Conservation (phyloP, 2,113 vertebrate genomes). For the Rhea pennata region DNA sequence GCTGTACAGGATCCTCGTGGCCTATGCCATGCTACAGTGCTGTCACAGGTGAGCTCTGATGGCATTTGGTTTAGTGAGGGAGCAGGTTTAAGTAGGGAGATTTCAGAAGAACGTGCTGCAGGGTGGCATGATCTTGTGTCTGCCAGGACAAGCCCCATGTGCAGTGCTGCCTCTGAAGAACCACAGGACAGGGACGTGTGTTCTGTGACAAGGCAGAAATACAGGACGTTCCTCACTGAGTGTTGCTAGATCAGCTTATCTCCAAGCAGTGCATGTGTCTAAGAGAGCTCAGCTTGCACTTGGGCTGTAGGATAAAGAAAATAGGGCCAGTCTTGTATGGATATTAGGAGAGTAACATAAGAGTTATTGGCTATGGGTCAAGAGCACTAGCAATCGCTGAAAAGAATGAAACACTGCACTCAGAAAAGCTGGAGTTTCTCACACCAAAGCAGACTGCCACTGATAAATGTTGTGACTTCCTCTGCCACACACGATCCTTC, state of each 20-base stretch:
- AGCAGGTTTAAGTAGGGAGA: background rate
- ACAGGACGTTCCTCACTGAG: background rate
- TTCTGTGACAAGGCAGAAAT: background rate
- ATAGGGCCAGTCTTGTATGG: background rate
- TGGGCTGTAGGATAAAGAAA: background rate
- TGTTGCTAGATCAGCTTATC: background rate
- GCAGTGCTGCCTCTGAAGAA: accelerated
- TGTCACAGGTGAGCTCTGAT: background rate
- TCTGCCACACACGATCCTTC: background rate
- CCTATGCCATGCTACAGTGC: background rate
- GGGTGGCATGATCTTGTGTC: background rate
- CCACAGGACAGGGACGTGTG: accelerated
- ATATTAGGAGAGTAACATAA: background rate
- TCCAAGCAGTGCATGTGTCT: background rate
- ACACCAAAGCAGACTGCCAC: background rate
- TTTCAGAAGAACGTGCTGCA: accelerated
- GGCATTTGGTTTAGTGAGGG: accelerated
- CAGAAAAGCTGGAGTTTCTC: background rate
- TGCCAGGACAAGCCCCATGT: background rate
- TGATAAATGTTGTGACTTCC: background rate
- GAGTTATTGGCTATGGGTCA: background rate
- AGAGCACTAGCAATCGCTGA: background rate
- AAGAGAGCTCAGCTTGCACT: background rate
- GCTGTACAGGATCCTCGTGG: background rate
- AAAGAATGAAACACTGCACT: accelerated